Conservation (phyloP, 2,113 vertebrate genomes). For the Willisornis vidua region DNA sequence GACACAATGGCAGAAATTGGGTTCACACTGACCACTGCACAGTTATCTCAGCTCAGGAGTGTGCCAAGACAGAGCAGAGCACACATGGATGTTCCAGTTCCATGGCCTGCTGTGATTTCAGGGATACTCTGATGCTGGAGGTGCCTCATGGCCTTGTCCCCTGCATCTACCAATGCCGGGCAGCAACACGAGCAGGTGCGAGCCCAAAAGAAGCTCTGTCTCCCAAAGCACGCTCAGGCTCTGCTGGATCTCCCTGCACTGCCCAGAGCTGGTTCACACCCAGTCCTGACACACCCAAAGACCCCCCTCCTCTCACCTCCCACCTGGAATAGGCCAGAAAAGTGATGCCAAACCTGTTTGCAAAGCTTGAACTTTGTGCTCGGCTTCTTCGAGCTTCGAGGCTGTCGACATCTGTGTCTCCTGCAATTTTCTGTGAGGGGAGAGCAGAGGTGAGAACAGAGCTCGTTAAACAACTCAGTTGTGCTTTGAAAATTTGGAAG, state of each 20-base stretch:
- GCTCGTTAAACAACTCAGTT: not conserved
- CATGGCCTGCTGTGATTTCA: not conserved
- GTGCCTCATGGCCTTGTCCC: not conserved
- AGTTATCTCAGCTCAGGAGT: not conserved
- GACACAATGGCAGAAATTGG: not conserved
- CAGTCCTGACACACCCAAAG: not conserved
- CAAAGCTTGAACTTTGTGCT: slow-evolving; percentile 91
- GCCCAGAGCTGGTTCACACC: not conserved
- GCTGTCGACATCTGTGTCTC: slow-evolving; percentile 93
- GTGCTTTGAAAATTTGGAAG: not conserved
- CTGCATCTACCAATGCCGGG: not conserved
- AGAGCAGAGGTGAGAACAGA: slow-evolving; percentile 36
- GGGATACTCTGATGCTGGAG: not conserved
- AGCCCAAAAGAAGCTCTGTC: not conserved
- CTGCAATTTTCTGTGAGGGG: slow-evolving; percentile 86
- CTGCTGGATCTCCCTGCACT: not conserved
- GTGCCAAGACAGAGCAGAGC: not conserved
- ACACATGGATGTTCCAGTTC: not conserved
- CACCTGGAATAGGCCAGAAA: not conserved
- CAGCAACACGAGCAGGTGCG: not conserved
- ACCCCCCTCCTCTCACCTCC: not conserved
- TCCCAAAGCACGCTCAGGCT: not conserved
- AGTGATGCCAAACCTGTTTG: slow-evolving; percentile 88
- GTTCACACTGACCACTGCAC: not conserved
- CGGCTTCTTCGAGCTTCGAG: slow-evolving; percentile 93